A percentile compares a stretch with the other conserved stretches of the same genome.
Conservation (phyloP, 2,888 invertebrate species). For the Apotomis turbidana region DNA sequence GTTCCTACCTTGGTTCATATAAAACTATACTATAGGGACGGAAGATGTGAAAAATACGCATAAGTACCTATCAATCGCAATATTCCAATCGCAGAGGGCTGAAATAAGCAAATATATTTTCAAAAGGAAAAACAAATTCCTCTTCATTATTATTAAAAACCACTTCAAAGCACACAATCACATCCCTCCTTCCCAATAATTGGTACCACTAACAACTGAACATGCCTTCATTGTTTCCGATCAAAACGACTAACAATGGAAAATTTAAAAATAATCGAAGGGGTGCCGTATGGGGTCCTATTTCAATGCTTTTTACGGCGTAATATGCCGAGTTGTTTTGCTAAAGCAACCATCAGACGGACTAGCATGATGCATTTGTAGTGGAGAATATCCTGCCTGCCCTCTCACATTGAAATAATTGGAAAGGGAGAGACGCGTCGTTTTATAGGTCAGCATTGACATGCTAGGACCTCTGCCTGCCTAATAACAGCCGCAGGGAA, state of each 20-base stretch:
- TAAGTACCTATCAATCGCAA: not conserved
- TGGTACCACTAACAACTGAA: slow-evolving; percentile 42
- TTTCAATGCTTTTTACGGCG: slow-evolving; percentile 39
- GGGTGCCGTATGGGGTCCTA: slow-evolving; percentile 38
- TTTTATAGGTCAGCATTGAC: slow-evolving; percentile 42
- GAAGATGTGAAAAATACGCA: too few relatives aligned
- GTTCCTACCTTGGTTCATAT: not conserved
- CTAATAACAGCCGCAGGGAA: slow-evolving; percentile 37
- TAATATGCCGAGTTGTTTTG: slow-evolving; percentile 40
- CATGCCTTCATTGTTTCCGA: slow-evolving; percentile 42
- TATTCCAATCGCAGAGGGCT: slow-evolving; percentile 13
- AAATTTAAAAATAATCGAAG: slow-evolving; percentile 42
- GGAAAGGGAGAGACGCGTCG: slow-evolving; percentile 24
- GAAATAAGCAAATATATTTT: slow-evolving; percentile 16
- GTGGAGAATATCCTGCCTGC: slow-evolving; percentile 2
- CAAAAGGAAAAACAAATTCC: slow-evolving; percentile 33
- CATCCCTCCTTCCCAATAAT: slow-evolving; percentile 40
- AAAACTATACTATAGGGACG: not conserved
- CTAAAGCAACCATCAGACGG: slow-evolving; percentile 29
- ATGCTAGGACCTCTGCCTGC: slow-evolving; percentile 32
- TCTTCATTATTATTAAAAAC: slow-evolving; percentile 39
- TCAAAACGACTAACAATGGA: slow-evolving; percentile 40
- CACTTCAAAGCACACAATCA: slow-evolving; percentile 42
- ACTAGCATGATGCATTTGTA: slow-evolving; percentile 7
- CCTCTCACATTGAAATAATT: slow-evolving; percentile 3